These are phyloP conservation scores for Metopolophium dirhodum DNA, from an alignment of 1,140 invertebrate species.

Conservation along the genomic window DNA sequence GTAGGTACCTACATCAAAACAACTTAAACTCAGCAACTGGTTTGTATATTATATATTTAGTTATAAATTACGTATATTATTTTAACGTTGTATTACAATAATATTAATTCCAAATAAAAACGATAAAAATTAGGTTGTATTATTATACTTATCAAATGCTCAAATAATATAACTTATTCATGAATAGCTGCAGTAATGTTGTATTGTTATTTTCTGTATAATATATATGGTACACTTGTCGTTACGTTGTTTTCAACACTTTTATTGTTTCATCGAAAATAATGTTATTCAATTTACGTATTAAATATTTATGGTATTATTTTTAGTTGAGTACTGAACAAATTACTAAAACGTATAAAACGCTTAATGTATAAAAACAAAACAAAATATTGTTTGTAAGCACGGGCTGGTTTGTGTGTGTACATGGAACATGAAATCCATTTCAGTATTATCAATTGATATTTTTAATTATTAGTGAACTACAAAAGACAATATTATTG, in stretches of 20 bases:
- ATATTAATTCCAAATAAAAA: too few species aligned
- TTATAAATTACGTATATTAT: background rate
- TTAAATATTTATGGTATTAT: background rate
- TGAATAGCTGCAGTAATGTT: background rate
- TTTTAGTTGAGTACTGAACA: background rate
- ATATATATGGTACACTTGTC: background rate
- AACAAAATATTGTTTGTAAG: background rate
- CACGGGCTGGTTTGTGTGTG: background rate
- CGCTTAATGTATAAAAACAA: background rate
- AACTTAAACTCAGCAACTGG: background rate
- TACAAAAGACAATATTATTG: background rate
- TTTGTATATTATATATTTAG: background rate
- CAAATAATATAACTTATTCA: background rate
- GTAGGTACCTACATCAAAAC: background rate
- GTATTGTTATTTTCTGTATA: background rate
- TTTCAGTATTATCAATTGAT: background rate
- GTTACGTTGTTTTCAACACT: background rate
- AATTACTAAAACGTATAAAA: background rate
- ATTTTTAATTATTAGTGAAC: background rate
- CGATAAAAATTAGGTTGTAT: background rate
- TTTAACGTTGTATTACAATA: background rate
- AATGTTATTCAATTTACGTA: background rate
- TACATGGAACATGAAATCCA: background rate
- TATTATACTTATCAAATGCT: background rate
- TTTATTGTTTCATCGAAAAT: background rate